These are phyloP conservation scores for Gortyna flavago DNA, from an alignment of 2,888 invertebrate genomes.

Conservation along the genomic window DNA sequence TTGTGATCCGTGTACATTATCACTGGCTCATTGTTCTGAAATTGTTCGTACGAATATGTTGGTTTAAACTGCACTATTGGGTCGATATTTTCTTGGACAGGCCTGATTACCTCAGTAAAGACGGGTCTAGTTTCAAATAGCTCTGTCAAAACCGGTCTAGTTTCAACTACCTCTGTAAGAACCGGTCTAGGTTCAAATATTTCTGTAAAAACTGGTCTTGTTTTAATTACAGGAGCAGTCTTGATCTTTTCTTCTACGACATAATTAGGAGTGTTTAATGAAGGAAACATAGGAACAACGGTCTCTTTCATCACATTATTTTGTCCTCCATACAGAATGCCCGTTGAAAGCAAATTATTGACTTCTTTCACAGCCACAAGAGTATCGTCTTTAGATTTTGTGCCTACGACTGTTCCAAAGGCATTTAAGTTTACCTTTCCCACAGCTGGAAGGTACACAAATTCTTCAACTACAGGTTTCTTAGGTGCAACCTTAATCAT, in stretches of 20 bases:
- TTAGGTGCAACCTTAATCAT: constrained; percentile 64
- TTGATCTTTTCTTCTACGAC: background rate
- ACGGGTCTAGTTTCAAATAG: background rate
- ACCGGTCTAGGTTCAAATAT: constrained; percentile 4
- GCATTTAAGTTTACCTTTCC: constrained; percentile 44
- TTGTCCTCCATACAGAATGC: constrained; percentile 59
- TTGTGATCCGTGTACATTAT: constrained; percentile 67
- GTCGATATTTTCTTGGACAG: constrained; percentile 41
- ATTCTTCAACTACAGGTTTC: constrained; percentile 22
- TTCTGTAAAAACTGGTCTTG: constrained; percentile 6
- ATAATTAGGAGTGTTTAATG: background rate
- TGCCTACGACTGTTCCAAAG: constrained; percentile 60
- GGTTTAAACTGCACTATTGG: constrained; percentile 44
- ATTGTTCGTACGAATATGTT: constrained; percentile 71
- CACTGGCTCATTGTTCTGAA: constrained; percentile 62
- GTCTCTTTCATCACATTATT: constrained; percentile 51
- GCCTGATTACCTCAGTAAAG: constrained; percentile 13
- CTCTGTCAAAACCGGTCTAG: constrained; percentile 9
- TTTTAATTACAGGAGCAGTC: constrained; percentile 9
- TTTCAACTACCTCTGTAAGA: constrained; percentile 9
- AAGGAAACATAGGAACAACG: constrained; percentile 45
- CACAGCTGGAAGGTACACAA: constrained; percentile 46
- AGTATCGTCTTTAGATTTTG: constrained; percentile 66
- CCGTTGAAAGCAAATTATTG: constrained; percentile 67
- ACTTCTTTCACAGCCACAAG: constrained; percentile 66